Evolutionary conservation across 2,888 invertebrate species (phyloP).

Genomic region (Tiliacea aurago): DNA sequence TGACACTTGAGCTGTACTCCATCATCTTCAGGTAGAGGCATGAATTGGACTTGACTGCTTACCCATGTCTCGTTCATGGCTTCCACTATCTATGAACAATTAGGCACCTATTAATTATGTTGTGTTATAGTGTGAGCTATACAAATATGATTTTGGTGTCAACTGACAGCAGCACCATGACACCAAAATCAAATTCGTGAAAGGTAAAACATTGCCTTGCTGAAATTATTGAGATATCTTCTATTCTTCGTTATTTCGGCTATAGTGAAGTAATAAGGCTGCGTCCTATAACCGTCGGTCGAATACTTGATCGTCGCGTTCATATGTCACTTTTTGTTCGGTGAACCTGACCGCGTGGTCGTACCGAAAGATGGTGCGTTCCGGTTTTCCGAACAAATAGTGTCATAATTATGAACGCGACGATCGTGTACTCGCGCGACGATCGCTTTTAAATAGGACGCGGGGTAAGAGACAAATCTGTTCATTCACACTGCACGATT

Average conservation of each 20-base stretch:
- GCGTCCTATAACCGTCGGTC: too few relatives aligned
- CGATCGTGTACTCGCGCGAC: too few relatives aligned
- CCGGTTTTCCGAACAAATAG: neutral
- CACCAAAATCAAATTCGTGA: too few relatives aligned
- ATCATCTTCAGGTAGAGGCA: slow-evolving; percentile 96
- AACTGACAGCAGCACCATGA: too few relatives aligned
- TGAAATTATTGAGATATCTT: too few relatives aligned
- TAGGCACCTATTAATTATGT: neutral
- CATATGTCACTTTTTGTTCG: neutral
- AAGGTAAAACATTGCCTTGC: too few relatives aligned
- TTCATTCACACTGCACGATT: too few relatives aligned
- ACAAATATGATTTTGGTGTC: too few relatives aligned
- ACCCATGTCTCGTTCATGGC: slow-evolving; percentile 93
- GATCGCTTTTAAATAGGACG: too few relatives aligned
- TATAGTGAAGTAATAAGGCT: neutral
- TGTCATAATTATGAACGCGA: neutral
- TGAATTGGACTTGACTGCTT: slow-evolving; percentile 94
- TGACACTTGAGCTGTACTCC: slow-evolving; percentile 95
- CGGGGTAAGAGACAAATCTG: neutral
- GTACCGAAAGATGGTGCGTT: neutral
- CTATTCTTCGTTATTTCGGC: neutral
- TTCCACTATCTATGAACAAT: slow-evolving; percentile 90
- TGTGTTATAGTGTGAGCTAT: too few relatives aligned
- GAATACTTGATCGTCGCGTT: too few relatives aligned
- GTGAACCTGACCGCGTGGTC: neutral